Evolutionary conservation across 2,888 invertebrate genomes (phyloP).

Genomic region (Mantis religiosa): DNA sequence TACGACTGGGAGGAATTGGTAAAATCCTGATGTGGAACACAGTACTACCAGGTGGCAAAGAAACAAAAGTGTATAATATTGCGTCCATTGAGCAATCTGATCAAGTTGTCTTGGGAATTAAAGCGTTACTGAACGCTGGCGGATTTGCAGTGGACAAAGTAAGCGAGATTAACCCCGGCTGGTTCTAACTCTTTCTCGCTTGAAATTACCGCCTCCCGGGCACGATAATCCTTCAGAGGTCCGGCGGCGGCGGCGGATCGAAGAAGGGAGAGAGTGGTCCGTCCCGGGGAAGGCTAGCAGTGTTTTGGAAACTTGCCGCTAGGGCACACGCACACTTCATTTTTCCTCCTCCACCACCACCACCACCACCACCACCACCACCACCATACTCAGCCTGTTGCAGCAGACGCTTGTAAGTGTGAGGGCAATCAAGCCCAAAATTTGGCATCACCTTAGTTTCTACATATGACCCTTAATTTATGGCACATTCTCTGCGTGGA

Average conservation of each 20-base stretch:
- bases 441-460: not conserved
- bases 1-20: too few species aligned
- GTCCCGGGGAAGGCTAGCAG: not conserved
- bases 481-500: not conserved
- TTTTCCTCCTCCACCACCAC: not conserved
- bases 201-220: not conserved
- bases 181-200: not conserved
- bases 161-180: not conserved
- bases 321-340: not conserved
- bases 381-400: not conserved
- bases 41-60: too few species aligned
- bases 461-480: not conserved
- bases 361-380: too few species aligned
- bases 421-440: not conserved
- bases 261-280: not conserved
- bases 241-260: not conserved
- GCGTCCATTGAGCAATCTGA: too few species aligned
- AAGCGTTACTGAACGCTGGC: too few species aligned
- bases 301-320: not conserved
- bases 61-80: too few species aligned
- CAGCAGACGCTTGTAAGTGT: not conserved
- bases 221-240: not conserved
- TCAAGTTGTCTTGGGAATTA: too few species aligned
- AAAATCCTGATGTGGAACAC: too few species aligned
- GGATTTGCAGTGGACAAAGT: not conserved